Conservation (phyloP, 2,888 invertebrate genomes). For the Lysandra bellargus region DNA sequence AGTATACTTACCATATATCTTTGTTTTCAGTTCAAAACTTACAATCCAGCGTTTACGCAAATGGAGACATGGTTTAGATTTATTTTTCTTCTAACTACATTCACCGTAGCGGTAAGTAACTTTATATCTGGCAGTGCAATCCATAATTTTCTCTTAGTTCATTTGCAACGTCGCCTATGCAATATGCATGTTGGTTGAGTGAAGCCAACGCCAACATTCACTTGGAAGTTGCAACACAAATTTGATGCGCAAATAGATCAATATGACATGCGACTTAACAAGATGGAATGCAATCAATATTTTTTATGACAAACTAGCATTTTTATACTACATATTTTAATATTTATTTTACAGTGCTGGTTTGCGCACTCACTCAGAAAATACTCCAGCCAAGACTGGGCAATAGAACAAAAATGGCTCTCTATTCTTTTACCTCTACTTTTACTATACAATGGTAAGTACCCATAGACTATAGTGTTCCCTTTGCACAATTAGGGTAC, state of each 20-base stretch:
- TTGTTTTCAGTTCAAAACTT: conserved; percentile 93
- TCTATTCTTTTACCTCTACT: conserved; percentile 92
- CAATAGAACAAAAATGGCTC: conserved; percentile 98
- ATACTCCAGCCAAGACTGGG: conserved; percentile 95
- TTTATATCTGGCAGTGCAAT: not conserved
- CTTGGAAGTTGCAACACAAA: no score
- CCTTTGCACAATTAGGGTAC: not conserved
- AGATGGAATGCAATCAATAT: no score
- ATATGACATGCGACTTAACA: no score
- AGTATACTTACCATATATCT: not conserved
- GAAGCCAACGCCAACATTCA: not conserved
- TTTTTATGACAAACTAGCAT: no score
- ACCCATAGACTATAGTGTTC: not conserved
- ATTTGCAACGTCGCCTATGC: not conserved
- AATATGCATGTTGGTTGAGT: not conserved
- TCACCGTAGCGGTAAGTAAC: conserved; percentile 90
- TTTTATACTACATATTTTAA: not conserved
- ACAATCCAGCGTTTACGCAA: conserved; percentile 97
- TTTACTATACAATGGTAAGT: conserved; percentile 92
- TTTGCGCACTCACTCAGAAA: conserved; percentile 93
- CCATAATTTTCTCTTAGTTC: not conserved
- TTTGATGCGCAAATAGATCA: no score
- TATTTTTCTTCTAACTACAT: conserved; percentile 93
- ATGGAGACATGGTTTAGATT: conserved; percentile 98
- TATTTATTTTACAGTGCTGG: conserved; percentile 87